phyloP scores from a whole-genome alignment of 1,140 invertebrate species.

The Wasmannia auropunctata region DNA sequence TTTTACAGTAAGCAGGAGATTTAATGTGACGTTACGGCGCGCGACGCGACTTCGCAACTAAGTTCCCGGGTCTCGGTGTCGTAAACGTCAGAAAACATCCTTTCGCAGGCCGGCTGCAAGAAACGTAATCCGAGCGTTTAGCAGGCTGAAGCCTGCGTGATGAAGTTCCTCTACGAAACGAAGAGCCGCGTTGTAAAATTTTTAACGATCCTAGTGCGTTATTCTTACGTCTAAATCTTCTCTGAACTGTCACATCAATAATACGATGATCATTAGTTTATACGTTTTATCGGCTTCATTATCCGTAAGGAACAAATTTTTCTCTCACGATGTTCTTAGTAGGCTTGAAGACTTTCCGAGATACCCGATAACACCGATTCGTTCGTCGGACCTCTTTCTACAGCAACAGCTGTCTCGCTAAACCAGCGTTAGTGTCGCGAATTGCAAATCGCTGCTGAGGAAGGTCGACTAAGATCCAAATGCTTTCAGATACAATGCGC shows the following conservation, averaged over 20 bases:
- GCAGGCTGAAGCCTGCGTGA: conserved; percentile 51
- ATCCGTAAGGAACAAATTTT: not conserved
- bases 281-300: not conserved
- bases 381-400: conserved; percentile 52
- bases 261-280: not conserved
- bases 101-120: conserved; percentile 60
- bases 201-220: conserved; percentile 1
- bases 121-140: conserved; percentile 70
- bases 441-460: conserved; percentile 70
- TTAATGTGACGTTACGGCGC: conserved; percentile 57
- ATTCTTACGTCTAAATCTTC: not conserved
- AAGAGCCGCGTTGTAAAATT: conserved; percentile 19
- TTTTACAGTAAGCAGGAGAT: conserved; percentile 48
- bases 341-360: not conserved
- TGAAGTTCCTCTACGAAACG: conserved; percentile 44
- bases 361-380: conserved; percentile 30
- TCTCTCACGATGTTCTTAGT: not conserved
- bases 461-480: conserved; percentile 69
- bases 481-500: conserved; percentile 57
- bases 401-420: conserved; percentile 54
- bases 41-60: conserved; percentile 57
- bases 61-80: conserved; percentile 55
- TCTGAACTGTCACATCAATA: not conserved
- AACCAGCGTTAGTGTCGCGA: conserved; percentile 64
- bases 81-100: conserved; percentile 71